Percentiles rank a stretch among this genome's conserved stretches.
Conservation (phyloP, 1,140 invertebrate species). For the Brachionus koreanus region DNA sequence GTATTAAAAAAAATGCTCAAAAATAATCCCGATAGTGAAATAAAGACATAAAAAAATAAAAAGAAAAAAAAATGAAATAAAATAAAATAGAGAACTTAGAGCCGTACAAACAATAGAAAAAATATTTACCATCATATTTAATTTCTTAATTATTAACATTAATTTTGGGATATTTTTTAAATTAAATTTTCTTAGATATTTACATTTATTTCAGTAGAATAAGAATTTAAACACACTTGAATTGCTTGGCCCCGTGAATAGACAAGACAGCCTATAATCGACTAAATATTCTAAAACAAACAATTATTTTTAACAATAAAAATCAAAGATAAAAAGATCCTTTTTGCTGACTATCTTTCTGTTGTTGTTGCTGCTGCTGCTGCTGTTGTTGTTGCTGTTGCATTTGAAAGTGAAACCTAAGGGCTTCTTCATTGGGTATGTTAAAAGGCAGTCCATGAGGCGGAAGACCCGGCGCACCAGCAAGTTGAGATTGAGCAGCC, state of each 20-base stretch:
- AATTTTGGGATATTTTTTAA: slow-evolving; percentile 2
- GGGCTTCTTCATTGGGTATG: slow-evolving; percentile 5
- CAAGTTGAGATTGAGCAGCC: slow-evolving; percentile 6
- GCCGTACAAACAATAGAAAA: slow-evolving; percentile 15
- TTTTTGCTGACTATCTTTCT: slow-evolving; percentile 11
- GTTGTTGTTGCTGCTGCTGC: slow-evolving; percentile 15
- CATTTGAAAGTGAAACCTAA: slow-evolving; percentile 19
- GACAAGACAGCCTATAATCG: not conserved
- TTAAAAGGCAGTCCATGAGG: slow-evolving; percentile 8
- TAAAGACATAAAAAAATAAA: not conserved
- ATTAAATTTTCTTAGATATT: not conserved
- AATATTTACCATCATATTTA: not conserved
- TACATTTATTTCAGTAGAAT: not conserved
- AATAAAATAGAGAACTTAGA: not conserved
- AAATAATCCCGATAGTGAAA: not conserved
- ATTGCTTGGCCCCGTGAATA: not conserved
- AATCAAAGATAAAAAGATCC: slow-evolving; percentile 27
- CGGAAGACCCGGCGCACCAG: not conserved
- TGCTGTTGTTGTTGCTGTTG: not conserved
- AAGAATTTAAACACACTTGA: not conserved
- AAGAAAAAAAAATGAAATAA: not conserved
- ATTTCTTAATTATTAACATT: not conserved
- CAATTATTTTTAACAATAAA: not conserved
- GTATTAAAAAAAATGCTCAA: not conserved
- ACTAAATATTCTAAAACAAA: not conserved